A percentile compares a stretch with the other conserved stretches of the same genome.
Evolutionary conservation across 2,113 vertebrate species (phyloP).

Genomic region (Leucoraja erinaceus): DNA sequence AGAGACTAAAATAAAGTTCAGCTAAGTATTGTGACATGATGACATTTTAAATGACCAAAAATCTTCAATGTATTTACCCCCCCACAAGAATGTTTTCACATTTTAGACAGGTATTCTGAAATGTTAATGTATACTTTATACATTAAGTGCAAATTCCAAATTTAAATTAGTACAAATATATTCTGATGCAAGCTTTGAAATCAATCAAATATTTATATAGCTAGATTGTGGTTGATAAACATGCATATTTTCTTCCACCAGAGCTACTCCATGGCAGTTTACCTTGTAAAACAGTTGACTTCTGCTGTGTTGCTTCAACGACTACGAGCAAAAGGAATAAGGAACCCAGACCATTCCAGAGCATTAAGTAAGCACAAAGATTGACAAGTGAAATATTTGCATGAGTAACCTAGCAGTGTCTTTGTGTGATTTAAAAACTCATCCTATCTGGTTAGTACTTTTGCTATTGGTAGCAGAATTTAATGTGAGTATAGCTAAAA

Average conservation of each 20-base stretch:
- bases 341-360: slow-evolving; percentile 97
- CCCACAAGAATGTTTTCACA: neutral
- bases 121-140: neutral
- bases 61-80: neutral
- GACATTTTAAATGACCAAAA: neutral
- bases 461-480: neutral
- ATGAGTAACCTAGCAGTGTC: neutral
- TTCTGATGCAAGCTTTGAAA: too few species aligned
- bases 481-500: neutral
- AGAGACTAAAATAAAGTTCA: too few species aligned
- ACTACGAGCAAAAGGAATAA: slow-evolving; percentile 91
- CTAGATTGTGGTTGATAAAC: neutral
- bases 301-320: slow-evolving; percentile 89
- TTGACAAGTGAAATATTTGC: neutral
- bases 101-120: neutral
- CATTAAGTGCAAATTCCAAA: neutral
- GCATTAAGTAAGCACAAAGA: slow-evolving; percentile 77
- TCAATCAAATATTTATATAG: too few species aligned
- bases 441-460: neutral
- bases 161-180: neutral
- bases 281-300: slow-evolving; percentile 94
- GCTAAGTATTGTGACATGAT: neutral
- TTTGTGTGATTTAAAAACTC: neutral
- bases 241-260: slow-evolving; percentile 49
- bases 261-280: slow-evolving; percentile 97